phyloP scores from a whole-genome alignment of 2,888 invertebrate species.

The Lycaena phlaeas region DNA sequence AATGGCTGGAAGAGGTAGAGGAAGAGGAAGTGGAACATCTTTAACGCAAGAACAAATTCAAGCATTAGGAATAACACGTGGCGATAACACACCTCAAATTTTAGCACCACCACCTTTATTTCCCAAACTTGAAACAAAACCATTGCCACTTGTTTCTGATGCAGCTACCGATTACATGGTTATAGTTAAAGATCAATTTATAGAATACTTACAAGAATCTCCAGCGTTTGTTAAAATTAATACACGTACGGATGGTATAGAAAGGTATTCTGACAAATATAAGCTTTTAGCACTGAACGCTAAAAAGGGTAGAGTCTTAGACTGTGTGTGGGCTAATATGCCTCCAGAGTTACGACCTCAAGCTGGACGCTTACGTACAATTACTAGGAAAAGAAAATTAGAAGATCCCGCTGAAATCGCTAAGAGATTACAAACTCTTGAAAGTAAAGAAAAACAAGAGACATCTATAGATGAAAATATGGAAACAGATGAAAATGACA shows the following conservation, averaged over 20 bases:
- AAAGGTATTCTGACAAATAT: slow-evolving; percentile 74
- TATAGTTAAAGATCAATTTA: slow-evolving; percentile 80
- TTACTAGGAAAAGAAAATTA: slow-evolving; percentile 46
- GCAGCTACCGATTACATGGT: slow-evolving; percentile 79
- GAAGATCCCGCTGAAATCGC: slow-evolving; percentile 48
- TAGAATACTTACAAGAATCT: slow-evolving; percentile 80
- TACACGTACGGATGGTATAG: slow-evolving; percentile 58
- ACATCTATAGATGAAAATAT: slow-evolving; percentile 59
- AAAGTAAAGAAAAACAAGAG: slow-evolving; percentile 75
- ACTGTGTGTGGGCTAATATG: slow-evolving; percentile 75
- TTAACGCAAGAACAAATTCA: slow-evolving; percentile 73
- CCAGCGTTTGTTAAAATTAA: slow-evolving; percentile 72
- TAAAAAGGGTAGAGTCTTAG: slow-evolving; percentile 52
- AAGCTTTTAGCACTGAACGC: slow-evolving; percentile 62
- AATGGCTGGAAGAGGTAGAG: slow-evolving; percentile 66
- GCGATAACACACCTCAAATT: slow-evolving; percentile 67
- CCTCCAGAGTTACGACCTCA: slow-evolving; percentile 76
- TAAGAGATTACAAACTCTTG: slow-evolving; percentile 76
- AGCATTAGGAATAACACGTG: slow-evolving; percentile 67
- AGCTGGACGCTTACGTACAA: slow-evolving; percentile 40
- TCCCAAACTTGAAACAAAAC: slow-evolving; percentile 73
- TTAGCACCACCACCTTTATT: slow-evolving; percentile 74
- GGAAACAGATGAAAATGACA: slow-evolving; percentile 55
- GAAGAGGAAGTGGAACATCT: slow-evolving; percentile 61
- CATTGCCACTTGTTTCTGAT: slow-evolving; percentile 63